Conservation (phyloP, 2,113 vertebrate species). For the Tachysurus fulvidraco region DNA sequence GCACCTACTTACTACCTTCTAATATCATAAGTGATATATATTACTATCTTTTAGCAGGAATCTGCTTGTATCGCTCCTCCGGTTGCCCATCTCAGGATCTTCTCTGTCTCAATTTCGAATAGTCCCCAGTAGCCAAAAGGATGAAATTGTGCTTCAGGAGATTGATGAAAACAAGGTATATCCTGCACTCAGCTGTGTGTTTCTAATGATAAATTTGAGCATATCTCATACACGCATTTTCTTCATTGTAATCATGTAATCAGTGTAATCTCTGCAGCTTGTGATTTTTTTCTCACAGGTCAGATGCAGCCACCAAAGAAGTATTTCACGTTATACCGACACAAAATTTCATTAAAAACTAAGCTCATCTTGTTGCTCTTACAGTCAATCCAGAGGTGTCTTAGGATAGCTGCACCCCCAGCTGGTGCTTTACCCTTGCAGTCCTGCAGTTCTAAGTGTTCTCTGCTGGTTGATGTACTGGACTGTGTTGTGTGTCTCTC, state of each 20-base stretch:
- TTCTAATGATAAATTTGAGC: not conserved
- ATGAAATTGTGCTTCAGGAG: conserved; percentile 45
- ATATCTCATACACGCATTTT: not conserved
- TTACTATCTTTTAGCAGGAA: conserved; percentile 3
- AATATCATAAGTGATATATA: no score
- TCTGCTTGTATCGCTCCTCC: conserved; percentile 32
- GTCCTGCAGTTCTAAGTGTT: not conserved
- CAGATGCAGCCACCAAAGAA: not conserved
- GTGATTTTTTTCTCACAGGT: not conserved
- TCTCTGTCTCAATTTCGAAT: conserved; percentile 51
- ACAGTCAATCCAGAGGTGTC: conserved; percentile 9
- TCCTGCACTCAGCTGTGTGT: not conserved
- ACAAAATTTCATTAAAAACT: not conserved
- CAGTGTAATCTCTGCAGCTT: not conserved
- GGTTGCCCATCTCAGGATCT: conserved; percentile 45
- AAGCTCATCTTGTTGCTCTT: not conserved
- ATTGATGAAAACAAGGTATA: conserved; percentile 45
- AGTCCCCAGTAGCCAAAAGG: not conserved
- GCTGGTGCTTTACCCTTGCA: not conserved
- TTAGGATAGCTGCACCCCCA: conserved; percentile 11
- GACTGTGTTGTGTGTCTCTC: conserved; percentile 53
- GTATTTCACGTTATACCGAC: not conserved
- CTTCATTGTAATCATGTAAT: not conserved
- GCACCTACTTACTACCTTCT: not conserved
- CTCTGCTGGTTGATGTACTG: not conserved